Evolutionary conservation across 2,888 invertebrate genomes (phyloP), one percentile per base, ranked within the genome.

Genomic region (Patella caerulea): DNA sequence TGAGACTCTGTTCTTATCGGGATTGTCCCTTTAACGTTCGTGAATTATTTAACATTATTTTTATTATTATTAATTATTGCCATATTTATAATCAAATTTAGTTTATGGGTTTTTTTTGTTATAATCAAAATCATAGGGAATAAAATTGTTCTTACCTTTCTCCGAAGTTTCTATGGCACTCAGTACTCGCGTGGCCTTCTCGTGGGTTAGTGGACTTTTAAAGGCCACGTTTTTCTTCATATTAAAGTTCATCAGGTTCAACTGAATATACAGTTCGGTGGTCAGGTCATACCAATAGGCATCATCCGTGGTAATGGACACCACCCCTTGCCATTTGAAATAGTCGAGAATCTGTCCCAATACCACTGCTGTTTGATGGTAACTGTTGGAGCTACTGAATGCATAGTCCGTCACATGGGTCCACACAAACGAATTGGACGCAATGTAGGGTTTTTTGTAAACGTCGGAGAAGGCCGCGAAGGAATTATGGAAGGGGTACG

Each of bases 401-500:
- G 74, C 65, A 17, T 74, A 45, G 29, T 69, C 52, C 15, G 45
- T 74, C 0, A 65, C 65, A 24, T 19, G 65, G 17, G 65, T 65
- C 45, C 56, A 55, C 24, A 76, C 56, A 52, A 55, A 76, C 14
- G 72, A 76, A 56, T 76, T 72, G 15, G 76, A 19, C 7, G 76
- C 76, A 29, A 76, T 15, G 17, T 76, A 76, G 7, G 76, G 52
- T 55, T 72, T 72, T 24, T 34, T 19, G 56, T 76, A 76, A 12
- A 72, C 71, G 34, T 76, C 76, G 24, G 76, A 76, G 56, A 76
- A 72, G 7, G 59, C 72, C n/a, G 56, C 56, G 45, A 76, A 59
- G 19, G 76, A 71, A 5, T 76, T 76, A 72, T 76, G 76, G 52
- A 76, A 72, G 29, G 53, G 24, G 59, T 76, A 76, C 7, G 71